Evolutionary conservation across 1,140 invertebrate species (phyloP).

Genomic region (Euwallacea fornicatus): DNA sequence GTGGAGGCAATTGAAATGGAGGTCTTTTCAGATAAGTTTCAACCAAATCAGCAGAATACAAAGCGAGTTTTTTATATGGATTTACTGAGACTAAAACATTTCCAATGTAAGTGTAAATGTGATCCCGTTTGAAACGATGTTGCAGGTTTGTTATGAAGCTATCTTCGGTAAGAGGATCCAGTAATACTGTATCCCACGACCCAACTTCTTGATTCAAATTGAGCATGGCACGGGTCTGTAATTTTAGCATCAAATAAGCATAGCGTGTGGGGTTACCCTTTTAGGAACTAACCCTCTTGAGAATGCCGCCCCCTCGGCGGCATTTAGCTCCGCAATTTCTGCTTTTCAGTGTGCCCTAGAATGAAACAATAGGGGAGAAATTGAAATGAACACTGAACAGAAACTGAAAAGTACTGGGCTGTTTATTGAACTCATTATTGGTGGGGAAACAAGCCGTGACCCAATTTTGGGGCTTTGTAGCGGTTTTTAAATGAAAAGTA

Average conservation of each 20-base stretch:
- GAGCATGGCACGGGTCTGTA: conserved; percentile 50
- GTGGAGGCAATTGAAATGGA: conserved; percentile 84
- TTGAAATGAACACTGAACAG: too few species aligned
- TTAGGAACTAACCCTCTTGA: conserved; percentile 30
- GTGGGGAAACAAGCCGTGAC: too few species aligned
- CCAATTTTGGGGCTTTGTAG: too few species aligned
- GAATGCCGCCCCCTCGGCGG: conserved; percentile 38
- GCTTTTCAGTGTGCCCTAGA: conserved; percentile 31
- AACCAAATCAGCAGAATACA: conserved; percentile 78
- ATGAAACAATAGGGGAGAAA: not conserved
- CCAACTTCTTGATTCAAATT: conserved; percentile 63
- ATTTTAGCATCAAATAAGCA: not conserved
- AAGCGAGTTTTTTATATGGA: conserved; percentile 74
- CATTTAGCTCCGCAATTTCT: conserved; percentile 33
- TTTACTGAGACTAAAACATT: conserved; percentile 77
- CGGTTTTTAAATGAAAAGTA: too few species aligned
- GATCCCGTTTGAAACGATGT: conserved; percentile 73
- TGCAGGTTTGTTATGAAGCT: conserved; percentile 75
- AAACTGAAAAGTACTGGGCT: too few species aligned
- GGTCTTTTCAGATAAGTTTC: conserved; percentile 75
- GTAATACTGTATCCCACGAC: conserved; percentile 73
- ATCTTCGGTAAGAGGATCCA: conserved; percentile 76
- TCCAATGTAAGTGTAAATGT: conserved; percentile 82
- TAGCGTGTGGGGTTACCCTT: not conserved
- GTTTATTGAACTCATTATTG: too few species aligned